Evolutionary conservation across 2,888 invertebrate species (phyloP), one percentile per base, ranked within the genome.

Genomic region (Chymomyza amoena): DNA sequence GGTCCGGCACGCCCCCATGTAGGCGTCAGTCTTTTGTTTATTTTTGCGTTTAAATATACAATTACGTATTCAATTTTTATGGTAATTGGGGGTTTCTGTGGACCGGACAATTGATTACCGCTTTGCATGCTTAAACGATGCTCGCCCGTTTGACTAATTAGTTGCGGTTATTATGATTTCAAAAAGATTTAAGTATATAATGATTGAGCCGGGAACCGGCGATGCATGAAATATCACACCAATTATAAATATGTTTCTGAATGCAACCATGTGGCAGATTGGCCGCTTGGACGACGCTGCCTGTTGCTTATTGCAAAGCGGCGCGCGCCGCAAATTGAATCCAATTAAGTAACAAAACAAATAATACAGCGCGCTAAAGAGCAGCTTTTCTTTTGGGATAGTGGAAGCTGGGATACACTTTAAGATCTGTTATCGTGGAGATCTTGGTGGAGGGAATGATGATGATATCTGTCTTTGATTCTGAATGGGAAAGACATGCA

Each of bases 141-240:
- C 39, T 13, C 39, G 13, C 39, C 39, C 39, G 39, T 13, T 45
- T 45, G 4, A 13, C 1, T 45, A 45, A 45, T 45, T 45, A 45
- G 39, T 45, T 45, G 39, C 39, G 39, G 39, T 45, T 13, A 45
- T 45, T 45, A 45, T 45, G 39, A 45, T 15, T 45, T 45, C 13
- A 13, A 32, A 32, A 32, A 32, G 7, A 32, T 7, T 39, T 39
- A 39, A n/a, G n/a, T 39, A 13, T 3, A 1, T 2, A 13, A 39
- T 39, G 39, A 39, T 39, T 39, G 39, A 39, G 39, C 13, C 13
- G 39, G 39, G 39, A 6, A 6, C 13, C 13, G 7, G 78, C 80
- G 69, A 77, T 76, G 82, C 82, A 79, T 81, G 83, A 83, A 83
- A 84, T 83, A 84, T 83, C 81, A 76, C 83, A 77, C 81, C 83